Conservation (phyloP, 2,888 invertebrate species). For the Asteroscopus sphinx region DNA sequence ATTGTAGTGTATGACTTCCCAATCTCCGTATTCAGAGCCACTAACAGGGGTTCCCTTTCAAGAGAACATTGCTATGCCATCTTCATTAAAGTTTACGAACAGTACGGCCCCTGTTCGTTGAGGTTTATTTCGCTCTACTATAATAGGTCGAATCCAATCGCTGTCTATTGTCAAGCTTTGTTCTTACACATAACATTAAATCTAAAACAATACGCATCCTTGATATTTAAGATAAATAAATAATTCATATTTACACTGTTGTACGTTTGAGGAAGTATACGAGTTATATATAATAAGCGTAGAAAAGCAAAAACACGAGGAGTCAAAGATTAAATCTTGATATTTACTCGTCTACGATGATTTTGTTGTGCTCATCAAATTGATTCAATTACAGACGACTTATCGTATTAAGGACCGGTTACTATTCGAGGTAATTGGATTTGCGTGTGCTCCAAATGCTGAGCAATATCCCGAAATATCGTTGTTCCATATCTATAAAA, state of each 20-base stretch:
- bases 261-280: conserved; percentile 34
- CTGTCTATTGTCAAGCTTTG: conserved; percentile 8
- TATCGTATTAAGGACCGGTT: not conserved
- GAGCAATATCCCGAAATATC: no score
- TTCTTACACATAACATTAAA: conserved; percentile 15
- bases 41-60: conserved; percentile 61
- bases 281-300: conserved; percentile 46
- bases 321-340: conserved; percentile 22
- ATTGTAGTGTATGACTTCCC: conserved; percentile 45
- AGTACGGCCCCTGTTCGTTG: conserved; percentile 12
- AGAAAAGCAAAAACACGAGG: conserved; percentile 46
- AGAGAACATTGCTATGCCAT: conserved; percentile 57
- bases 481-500: no score
- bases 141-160: conserved; percentile 14
- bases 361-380: conserved; percentile 24
- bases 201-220: conserved; percentile 37
- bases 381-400: conserved; percentile 3
- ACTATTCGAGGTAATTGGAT: no score
- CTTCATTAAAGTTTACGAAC: conserved; percentile 51
- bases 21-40: conserved; percentile 52
- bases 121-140: conserved; percentile 16
- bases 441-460: no score
- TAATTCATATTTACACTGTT: conserved; percentile 37
- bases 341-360: conserved; percentile 20
- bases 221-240: conserved; percentile 45